These are phyloP conservation scores for Epinotia bilunana DNA, from an alignment of 2,888 invertebrate genomes.

Conservation along the genomic window DNA sequence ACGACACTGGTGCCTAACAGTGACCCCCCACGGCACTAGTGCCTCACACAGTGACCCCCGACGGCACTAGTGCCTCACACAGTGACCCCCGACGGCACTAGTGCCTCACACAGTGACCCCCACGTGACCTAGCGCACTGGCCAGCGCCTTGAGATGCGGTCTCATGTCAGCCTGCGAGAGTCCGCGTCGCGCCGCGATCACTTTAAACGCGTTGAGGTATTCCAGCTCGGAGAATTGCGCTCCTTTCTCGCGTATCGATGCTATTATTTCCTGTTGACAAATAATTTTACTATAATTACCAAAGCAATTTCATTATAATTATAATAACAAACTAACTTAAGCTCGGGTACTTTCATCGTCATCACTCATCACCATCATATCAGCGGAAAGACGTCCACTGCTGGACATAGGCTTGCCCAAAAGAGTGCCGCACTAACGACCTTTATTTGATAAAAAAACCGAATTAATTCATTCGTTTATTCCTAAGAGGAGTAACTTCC, in stretches of 20 bases:
- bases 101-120: conserved; percentile 89
- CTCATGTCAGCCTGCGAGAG: conserved; percentile 84
- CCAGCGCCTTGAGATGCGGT: conserved; percentile 90
- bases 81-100: background rate
- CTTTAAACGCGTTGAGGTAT: conserved; percentile 93
- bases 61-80: background rate
- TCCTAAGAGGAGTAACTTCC: no score
- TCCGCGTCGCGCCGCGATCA: conserved; percentile 87
- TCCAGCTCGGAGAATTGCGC: conserved; percentile 94
- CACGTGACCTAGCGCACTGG: conserved; percentile 93
- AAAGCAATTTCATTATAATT: no score
- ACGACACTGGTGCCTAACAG: background rate
- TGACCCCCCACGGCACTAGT: background rate
- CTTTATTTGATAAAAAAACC: no score
- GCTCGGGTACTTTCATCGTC: no score
- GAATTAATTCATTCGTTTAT: no score
- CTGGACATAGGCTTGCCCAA: no score
- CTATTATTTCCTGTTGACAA: conserved; percentile 89
- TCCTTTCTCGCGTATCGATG: conserved; percentile 93
- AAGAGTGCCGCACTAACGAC: no score
- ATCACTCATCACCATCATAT: no score
- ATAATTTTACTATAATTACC: background rate
- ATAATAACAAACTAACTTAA: no score
- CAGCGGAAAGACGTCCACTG: no score
- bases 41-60: background rate